Percentiles rank a stretch among this genome's conserved stretches.
phyloP scores from a whole-genome alignment of 2,888 invertebrate species.

The Heterodera filipjevi region DNA sequence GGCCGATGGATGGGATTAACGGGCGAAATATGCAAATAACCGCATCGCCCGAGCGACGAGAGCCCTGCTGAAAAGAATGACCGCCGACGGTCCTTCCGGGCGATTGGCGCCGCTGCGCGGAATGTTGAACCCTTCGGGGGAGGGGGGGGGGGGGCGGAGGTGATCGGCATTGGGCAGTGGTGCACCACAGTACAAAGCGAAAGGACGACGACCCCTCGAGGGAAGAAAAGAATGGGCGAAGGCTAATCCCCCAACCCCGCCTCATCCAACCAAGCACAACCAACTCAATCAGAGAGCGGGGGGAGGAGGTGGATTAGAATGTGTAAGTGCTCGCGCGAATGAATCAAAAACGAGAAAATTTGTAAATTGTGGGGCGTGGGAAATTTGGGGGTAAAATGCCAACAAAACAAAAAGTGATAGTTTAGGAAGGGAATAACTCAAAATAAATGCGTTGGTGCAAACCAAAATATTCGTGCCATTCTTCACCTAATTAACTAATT shows the following conservation, averaged over 20 bases:
- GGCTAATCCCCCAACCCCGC: background rate
- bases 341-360: conserved; percentile 7
- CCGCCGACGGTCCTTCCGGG: conserved; percentile 17
- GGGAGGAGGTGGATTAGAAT: background rate
- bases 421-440: background rate
- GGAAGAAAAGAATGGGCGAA: background rate
- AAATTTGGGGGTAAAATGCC: background rate
- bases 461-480: too few species aligned
- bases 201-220: conserved; percentile 7
- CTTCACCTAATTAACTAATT: too few species aligned
- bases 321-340: background rate
- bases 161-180: conserved; percentile 12
- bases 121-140: conserved; percentile 4
- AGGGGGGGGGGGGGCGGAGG: background rate
- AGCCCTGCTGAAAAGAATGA: background rate
- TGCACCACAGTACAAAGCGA: conserved; percentile 9
- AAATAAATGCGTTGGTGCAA: background rate
- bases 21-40: conserved; percentile 11
- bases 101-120: conserved; percentile 16
- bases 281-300: background rate
- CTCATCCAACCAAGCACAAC: background rate
- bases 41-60: background rate
- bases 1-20: conserved; percentile 12
- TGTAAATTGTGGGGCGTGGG: background rate
- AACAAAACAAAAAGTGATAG: background rate